Evolutionary conservation across 37 sponge, comb jelly and placozoan genomes (phyloP), one percentile per base, ranked within the genome.

Genomic region (Beroe forskalii): DNA sequence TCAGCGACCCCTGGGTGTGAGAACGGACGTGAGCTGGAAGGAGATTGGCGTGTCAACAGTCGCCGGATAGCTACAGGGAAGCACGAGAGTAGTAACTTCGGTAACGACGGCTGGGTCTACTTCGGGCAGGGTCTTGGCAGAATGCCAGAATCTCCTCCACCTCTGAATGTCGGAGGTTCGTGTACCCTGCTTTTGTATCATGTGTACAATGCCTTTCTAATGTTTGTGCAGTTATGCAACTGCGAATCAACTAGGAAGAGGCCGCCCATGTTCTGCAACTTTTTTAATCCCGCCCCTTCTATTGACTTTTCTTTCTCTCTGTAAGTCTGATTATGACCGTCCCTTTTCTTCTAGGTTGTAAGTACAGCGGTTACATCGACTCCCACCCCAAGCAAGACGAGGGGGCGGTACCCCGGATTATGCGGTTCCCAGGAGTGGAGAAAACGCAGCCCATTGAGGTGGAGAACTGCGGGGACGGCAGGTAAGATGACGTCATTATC

Each of bases 31-130:
- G 86, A 80, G 31, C 86, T 80, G 20, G 55, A 44, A 4, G 48
- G 30, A 25, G 17, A 28, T 8, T 80, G 86, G 86, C 40, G 86
- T n/a, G 86, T 44, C 1, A 80, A 44, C 55, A 44, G 86, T n/a
- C 28, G 86, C 28, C 28, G 35, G 48, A 20, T 72, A 14, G n/a
- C 35, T 14, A 43, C 86, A 23, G 86, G 86, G 1, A 12, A 38
- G 22, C 35, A 80, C 48, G 86, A 80, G 86, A 80, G 86, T 37
- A 80, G 55, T 25, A 42, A 6, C 8, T 80, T 80, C 30, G 86
- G 86, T 12, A 80, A 80, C 28, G 86, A 80, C 55, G 86, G 86
- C 86, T 80, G 86, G 86, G 86, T 80, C 27, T 44, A 80, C 55
- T 80, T 80, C 55, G 42, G 24, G 20, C 55, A 80, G 86, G 86